A percentile compares a stretch with the other conserved stretches of the same genome.
Evolutionary conservation across 2,888 invertebrate species (phyloP).

Genomic region (Aromia moschata): DNA sequence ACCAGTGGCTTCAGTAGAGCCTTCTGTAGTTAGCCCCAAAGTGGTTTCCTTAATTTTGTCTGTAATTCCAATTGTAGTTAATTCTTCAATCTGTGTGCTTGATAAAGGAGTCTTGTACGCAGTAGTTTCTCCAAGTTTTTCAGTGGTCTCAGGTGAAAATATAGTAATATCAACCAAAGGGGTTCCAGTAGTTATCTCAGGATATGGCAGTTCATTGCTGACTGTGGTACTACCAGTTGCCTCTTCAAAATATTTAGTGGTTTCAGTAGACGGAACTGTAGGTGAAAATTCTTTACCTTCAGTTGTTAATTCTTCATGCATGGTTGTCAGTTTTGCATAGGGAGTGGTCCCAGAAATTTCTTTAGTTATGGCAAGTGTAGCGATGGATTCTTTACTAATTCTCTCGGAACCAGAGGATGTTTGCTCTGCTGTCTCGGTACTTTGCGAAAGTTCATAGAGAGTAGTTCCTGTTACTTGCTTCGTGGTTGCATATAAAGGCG

Average conservation of each 20-base stretch:
- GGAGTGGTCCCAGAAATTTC: neutral
- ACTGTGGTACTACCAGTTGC: neutral
- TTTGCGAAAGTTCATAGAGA: neutral
- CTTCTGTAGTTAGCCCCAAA: neutral
- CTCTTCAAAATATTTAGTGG: too few relatives aligned
- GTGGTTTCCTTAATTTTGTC: neutral
- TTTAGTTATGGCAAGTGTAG: neutral
- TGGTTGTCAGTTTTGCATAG: neutral
- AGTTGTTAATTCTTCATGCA: neutral
- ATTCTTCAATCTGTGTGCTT: conserved; percentile 7
- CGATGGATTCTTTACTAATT: neutral
- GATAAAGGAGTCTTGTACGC: neutral
- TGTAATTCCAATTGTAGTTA: conserved; percentile 5
- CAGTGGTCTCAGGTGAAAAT: neutral
- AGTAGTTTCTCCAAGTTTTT: neutral
- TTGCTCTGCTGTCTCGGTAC: too few relatives aligned
- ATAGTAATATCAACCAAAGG: too few relatives aligned
- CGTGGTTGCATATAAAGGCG: too few relatives aligned
- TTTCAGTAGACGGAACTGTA: neutral
- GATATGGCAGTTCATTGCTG: neutral
- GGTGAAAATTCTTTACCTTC: neutral
- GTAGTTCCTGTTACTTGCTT: too few relatives aligned
- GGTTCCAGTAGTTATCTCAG: neutral
- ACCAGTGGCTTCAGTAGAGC: too few relatives aligned
- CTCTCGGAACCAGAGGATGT: neutral